phyloP scores from a whole-genome alignment of 2,888 invertebrate species.

The Parnassius glacialis region DNA sequence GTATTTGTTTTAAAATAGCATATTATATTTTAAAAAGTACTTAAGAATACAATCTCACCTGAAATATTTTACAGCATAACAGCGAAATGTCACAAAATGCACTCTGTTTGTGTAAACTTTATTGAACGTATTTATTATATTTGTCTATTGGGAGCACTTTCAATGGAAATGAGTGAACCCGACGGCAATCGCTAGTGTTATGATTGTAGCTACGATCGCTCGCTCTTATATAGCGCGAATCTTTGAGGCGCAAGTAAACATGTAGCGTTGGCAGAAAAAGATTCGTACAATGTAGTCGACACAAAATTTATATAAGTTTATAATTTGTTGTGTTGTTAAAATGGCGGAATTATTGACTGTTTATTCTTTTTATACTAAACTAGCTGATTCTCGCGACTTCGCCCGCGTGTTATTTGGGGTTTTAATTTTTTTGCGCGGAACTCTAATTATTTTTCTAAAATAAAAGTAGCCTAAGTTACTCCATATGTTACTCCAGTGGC shows the following conservation, averaged over 20 bases:
- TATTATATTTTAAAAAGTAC: no score
- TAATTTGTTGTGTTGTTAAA: no score
- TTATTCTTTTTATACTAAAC: no score
- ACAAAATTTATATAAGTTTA: neutral
- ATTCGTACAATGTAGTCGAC: neutral
- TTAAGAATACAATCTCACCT: constrained; percentile 14
- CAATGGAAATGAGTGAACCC: constrained; percentile 24
- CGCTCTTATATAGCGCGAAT: constrained; percentile 47
- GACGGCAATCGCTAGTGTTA: constrained; percentile 41
- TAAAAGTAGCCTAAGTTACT: no score
- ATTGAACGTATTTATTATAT: constrained; percentile 1
- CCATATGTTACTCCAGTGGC: no score
- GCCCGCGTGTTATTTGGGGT: no score
- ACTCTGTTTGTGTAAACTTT: constrained; percentile 18
- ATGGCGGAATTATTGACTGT: no score
- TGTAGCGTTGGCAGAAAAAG: constrained; percentile 46
- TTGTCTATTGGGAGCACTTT: neutral
- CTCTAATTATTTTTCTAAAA: no score
- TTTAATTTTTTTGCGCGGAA: no score
- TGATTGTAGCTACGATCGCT: constrained; percentile 36
- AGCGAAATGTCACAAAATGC: constrained; percentile 16
- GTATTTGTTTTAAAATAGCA: no score
- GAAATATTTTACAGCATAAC: constrained; percentile 22
- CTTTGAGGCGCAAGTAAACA: constrained; percentile 17
- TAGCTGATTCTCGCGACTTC: no score